Percentiles rank a stretch among this genome's conserved stretches.
These are phyloP conservation scores for Tachuris rubrigastra DNA, from an alignment of 2,113 vertebrate genomes.

Conservation along the genomic window DNA sequence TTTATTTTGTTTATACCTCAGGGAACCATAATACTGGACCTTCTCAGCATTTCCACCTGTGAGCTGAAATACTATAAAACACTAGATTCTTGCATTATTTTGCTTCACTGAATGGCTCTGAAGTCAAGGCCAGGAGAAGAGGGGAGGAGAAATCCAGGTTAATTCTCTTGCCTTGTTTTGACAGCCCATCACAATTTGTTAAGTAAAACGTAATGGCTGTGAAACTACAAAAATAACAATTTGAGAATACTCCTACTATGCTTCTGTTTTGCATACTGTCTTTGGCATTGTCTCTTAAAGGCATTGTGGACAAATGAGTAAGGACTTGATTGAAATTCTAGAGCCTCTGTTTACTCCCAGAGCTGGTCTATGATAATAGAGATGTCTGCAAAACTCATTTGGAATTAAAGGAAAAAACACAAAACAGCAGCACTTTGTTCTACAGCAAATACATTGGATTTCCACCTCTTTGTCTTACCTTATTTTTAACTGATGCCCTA, in stretches of 20 bases:
- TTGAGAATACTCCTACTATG: not conserved
- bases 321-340: not conserved
- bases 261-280: not conserved
- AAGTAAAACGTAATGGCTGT: not conserved
- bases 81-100: conserved; percentile 14
- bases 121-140: not conserved
- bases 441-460: not conserved
- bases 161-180: conserved; percentile 10
- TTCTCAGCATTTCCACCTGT: not conserved
- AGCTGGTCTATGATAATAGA: not conserved
- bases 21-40: not conserved
- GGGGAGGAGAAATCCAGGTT: not conserved
- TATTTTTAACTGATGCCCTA: not conserved
- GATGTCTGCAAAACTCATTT: not conserved
- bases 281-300: not conserved
- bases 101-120: not conserved
- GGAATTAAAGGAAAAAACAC: not conserved
- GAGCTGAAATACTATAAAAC: not conserved
- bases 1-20: not conserved
- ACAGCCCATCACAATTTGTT: conserved; percentile 24
- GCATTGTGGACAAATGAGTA: not conserved
- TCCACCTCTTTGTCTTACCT: not conserved
- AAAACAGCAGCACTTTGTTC: not conserved
- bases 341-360: not conserved
- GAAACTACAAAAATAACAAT: not conserved